Percentiles rank a stretch among this genome's conserved stretches.
Conservation (phyloP, 2,797 vertebrate genomes). For the Pristis pectinata region DNA sequence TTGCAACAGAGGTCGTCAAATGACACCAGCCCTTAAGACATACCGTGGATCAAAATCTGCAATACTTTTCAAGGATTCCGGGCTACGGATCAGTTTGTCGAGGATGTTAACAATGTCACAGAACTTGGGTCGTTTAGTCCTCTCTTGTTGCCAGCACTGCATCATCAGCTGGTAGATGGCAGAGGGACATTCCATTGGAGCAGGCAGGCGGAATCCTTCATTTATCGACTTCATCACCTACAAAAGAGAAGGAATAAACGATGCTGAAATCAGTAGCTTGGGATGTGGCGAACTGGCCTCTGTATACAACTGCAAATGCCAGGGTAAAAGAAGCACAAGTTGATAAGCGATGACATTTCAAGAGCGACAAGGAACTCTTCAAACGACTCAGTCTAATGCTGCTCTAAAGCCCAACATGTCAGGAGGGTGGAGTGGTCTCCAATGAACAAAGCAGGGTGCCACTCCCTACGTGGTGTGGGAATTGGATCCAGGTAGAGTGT, state of each 20-base stretch:
- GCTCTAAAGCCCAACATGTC: neutral
- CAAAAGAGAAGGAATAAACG: neutral
- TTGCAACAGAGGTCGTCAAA: neutral
- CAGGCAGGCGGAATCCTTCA: slow-evolving; percentile 87
- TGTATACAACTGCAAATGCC: neutral
- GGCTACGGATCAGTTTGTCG: slow-evolving; percentile 80
- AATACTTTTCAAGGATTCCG: slow-evolving; percentile 79
- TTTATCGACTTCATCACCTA: slow-evolving; percentile 98
- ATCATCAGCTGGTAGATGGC: slow-evolving; percentile 95
- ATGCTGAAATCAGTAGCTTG: neutral
- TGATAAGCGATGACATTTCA: neutral
- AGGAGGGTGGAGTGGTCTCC: neutral
- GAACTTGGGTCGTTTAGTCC: slow-evolving; percentile 79
- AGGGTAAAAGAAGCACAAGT: neutral
- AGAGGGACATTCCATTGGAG: slow-evolving; percentile 87
- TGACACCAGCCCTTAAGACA: slow-evolving; percentile 36
- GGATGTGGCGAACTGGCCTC: neutral
- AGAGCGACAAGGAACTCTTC: neutral
- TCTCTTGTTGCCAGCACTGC: slow-evolving; percentile 91
- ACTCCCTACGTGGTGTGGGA: neutral
- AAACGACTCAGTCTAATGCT: neutral
- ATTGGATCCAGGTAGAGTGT: neutral
- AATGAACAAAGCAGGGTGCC: neutral
- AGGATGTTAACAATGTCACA: slow-evolving; percentile 83
- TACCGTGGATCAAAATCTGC: slow-evolving; percentile 91